Evolutionary conservation across 2,797 vertebrate genomes (phyloP).

Genomic region (Aulostomus chinensis): DNA sequence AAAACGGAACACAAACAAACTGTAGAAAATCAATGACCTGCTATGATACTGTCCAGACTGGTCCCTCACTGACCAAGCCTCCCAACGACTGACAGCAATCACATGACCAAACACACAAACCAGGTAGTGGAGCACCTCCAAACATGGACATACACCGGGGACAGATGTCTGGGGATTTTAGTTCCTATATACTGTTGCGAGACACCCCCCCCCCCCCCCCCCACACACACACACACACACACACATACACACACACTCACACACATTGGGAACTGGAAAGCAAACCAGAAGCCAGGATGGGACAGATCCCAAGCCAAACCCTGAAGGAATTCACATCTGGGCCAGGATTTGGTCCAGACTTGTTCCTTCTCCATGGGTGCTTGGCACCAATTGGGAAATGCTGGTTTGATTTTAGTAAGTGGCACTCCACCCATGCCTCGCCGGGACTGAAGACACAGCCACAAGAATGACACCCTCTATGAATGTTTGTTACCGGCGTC

Average conservation of each 20-base stretch:
- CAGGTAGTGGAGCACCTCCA: constrained; percentile 7
- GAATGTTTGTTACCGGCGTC: constrained; percentile 66
- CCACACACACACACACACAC: background rate
- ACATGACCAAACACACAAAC: background rate
- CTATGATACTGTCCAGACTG: constrained; percentile 15
- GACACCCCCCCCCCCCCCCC: too few relatives aligned
- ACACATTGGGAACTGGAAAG: constrained; percentile 14
- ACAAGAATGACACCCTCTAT: constrained; percentile 63
- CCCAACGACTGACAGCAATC: constrained; percentile 17
- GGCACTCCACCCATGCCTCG: constrained; percentile 74
- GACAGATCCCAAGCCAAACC: constrained; percentile 47
- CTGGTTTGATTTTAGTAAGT: constrained; percentile 55
- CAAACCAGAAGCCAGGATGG: constrained; percentile 30
- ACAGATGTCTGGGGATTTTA: too few relatives aligned
- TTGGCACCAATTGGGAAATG: constrained; percentile 55
- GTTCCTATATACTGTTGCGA: background rate
- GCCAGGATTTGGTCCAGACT: constrained; percentile 54
- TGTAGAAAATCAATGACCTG: background rate
- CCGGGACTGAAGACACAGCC: constrained; percentile 52
- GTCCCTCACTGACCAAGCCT: constrained; percentile 7
- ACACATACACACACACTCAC: background rate
- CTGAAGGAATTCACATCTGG: constrained; percentile 51
- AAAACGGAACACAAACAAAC: constrained; percentile 13
- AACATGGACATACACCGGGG: constrained; percentile 20
- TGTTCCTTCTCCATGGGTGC: constrained; percentile 46